Conservation (phyloP, 2,888 invertebrate genomes). For the Smittia aterrima region DNA sequence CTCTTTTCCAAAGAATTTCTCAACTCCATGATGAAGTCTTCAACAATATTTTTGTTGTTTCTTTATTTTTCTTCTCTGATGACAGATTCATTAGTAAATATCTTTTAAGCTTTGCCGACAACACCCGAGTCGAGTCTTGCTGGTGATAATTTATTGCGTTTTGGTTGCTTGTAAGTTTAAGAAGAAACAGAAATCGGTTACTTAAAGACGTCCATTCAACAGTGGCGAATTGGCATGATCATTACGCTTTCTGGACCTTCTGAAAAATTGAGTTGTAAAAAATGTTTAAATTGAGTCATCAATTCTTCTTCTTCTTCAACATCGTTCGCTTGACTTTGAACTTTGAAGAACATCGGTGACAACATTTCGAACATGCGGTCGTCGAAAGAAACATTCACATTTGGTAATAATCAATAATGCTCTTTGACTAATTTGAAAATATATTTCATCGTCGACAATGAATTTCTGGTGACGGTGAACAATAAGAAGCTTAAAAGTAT, state of each 20-base stretch:
- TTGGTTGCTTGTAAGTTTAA: conserved; percentile 26
- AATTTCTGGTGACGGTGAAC: background rate
- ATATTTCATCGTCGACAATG: conserved; percentile 11
- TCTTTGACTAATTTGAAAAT: conserved; percentile 39
- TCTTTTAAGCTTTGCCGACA: conserved; percentile 12
- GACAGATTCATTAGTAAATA: conserved; percentile 40
- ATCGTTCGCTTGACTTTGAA: too few relatives aligned
- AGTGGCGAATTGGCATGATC: conserved; percentile 22
- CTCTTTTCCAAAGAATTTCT: conserved; percentile 25
- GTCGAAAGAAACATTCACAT: conserved; percentile 10
- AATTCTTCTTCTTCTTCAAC: background rate
- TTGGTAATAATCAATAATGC: conserved; percentile 38
- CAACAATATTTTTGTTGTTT: conserved; percentile 30
- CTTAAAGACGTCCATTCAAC: conserved; percentile 11
- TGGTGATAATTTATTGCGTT: conserved; percentile 28
- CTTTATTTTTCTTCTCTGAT: conserved; percentile 35
- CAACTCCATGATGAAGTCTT: background rate
- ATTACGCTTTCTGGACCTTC: conserved; percentile 10
- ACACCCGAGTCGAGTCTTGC: background rate
- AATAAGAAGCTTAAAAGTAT: conserved; percentile 18
- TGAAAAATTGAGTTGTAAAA: background rate
- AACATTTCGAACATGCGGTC: conserved; percentile 26
- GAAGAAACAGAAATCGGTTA: background rate
- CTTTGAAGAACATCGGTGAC: too few relatives aligned
- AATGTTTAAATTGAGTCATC: conserved; percentile 23